Percentiles rank a stretch among this genome's conserved stretches.
Evolutionary conservation across 2,888 invertebrate species (phyloP).

Genomic region (Exephanes ischioxanthus): DNA sequence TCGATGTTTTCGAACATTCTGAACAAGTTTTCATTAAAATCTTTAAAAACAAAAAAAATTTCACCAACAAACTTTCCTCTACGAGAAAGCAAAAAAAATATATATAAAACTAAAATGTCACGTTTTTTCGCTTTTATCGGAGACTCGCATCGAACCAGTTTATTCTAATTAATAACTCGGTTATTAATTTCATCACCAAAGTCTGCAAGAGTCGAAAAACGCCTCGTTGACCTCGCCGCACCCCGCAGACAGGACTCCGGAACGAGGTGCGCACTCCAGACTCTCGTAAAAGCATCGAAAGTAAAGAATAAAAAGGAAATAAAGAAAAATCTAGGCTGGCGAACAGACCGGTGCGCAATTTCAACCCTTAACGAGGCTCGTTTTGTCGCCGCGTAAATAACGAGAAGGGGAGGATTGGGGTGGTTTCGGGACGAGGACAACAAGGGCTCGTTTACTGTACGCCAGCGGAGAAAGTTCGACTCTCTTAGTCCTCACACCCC

Average conservation of each 20-base stretch:
- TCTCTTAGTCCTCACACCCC: constrained; percentile 30
- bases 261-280: constrained; percentile 49
- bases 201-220: not conserved
- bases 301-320: constrained; percentile 9
- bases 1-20: too few species aligned
- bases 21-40: too few species aligned
- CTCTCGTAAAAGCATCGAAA: constrained; percentile 45
- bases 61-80: too few species aligned
- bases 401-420: constrained; percentile 45
- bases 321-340: constrained; percentile 30
- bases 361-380: constrained; percentile 67
- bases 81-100: too few species aligned
- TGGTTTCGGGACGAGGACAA: constrained; percentile 32
- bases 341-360: constrained; percentile 48
- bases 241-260: constrained; percentile 26
- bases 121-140: too few species aligned
- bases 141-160: too few species aligned
- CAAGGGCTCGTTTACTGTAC: constrained; percentile 38
- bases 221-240: constrained; percentile 24
- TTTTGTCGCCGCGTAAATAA: constrained; percentile 67
- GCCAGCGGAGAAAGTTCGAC: constrained; percentile 57
- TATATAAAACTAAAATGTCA: too few species aligned
- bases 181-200: not conserved
- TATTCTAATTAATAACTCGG: too few species aligned
- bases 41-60: too few species aligned